phyloP scores from a whole-genome alignment of 2,797 vertebrate genomes.

The Thunnus albacares region DNA sequence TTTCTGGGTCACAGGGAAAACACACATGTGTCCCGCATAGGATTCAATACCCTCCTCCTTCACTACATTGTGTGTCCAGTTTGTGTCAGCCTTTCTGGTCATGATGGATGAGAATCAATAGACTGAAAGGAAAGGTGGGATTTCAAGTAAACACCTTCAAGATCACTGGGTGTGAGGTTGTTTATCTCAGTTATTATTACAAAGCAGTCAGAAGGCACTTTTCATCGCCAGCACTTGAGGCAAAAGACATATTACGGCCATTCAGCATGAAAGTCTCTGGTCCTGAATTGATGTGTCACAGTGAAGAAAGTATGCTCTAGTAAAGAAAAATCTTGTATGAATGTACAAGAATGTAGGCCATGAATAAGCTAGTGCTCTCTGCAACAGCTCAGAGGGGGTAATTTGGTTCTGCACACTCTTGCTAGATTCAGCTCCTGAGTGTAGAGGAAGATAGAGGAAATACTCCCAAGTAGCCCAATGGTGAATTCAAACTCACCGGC shows the following conservation, averaged over 20 bases:
- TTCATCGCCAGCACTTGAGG: conserved; percentile 34
- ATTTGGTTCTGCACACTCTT: conserved; percentile 39
- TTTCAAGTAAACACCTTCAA: conserved; percentile 43
- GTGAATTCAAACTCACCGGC: conserved; percentile 87
- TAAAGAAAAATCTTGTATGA: conserved; percentile 29
- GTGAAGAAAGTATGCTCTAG: conserved; percentile 27
- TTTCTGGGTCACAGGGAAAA: conserved; percentile 22
- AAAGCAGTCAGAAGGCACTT: conserved; percentile 30
- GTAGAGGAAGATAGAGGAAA: conserved; percentile 37
- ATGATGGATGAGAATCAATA: conserved; percentile 20
- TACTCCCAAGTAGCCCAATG: conserved; percentile 28
- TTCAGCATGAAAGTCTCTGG: conserved; percentile 55
- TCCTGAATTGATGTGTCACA: conserved; percentile 49
- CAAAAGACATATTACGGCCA: conserved; percentile 41
- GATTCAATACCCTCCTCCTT: neutral
- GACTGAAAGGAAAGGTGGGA: neutral
- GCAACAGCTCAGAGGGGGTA: conserved; percentile 24
- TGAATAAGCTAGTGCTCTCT: conserved; percentile 40
- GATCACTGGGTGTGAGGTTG: conserved; percentile 27
- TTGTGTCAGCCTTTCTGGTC: neutral
- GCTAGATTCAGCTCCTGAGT: conserved; percentile 40
- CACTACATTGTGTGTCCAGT: neutral
- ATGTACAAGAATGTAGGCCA: neutral
- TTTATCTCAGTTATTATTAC: conserved; percentile 60
- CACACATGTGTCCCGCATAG: neutral